Percentiles rank a stretch among this genome's conserved stretches.
Conservation (phyloP, 2,888 invertebrate species). For the Drosophila ustulata region DNA sequence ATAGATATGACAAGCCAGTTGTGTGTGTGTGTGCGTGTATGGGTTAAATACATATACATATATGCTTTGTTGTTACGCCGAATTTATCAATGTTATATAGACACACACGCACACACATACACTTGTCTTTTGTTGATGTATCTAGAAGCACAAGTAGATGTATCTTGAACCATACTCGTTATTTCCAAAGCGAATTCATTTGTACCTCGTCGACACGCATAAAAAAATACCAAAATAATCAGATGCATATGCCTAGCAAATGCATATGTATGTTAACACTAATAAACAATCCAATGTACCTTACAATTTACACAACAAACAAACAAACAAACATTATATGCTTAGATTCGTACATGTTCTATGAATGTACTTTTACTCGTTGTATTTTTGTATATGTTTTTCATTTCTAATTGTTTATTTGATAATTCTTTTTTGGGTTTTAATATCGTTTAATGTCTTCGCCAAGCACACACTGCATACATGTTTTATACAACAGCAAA, state of each 20-base stretch:
- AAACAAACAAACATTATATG: slow-evolving; percentile 18
- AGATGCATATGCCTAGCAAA: slow-evolving; percentile 43
- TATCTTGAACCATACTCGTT: slow-evolving; percentile 46
- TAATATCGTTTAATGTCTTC: slow-evolving; percentile 9
- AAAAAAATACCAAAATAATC: slow-evolving; percentile 40
- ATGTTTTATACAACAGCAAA: slow-evolving; percentile 64
- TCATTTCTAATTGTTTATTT: slow-evolving; percentile 21
- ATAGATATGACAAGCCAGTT: slow-evolving; percentile 15
- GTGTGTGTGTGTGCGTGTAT: slow-evolving; percentile 9
- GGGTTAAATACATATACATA: not conserved
- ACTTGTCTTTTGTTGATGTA: slow-evolving; percentile 40
- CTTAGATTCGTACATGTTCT: slow-evolving; percentile 2
- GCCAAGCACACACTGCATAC: slow-evolving; percentile 47
- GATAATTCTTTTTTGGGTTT: slow-evolving; percentile 28
- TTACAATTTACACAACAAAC: slow-evolving; percentile 51
- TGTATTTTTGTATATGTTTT: slow-evolving; percentile 14
- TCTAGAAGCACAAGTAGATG: slow-evolving; percentile 33
- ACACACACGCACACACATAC: not conserved
- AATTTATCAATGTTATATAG: slow-evolving; percentile 18
- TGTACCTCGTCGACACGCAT: slow-evolving; percentile 51
- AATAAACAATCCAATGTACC: slow-evolving; percentile 78
- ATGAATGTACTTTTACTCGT: slow-evolving; percentile 7
- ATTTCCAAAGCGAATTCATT: slow-evolving; percentile 45
- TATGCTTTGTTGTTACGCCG: slow-evolving; percentile 17
- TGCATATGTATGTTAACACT: slow-evolving; percentile 52